Conservation (phyloP, 2,888 invertebrate genomes). For the Emmelina monodactyla region DNA sequence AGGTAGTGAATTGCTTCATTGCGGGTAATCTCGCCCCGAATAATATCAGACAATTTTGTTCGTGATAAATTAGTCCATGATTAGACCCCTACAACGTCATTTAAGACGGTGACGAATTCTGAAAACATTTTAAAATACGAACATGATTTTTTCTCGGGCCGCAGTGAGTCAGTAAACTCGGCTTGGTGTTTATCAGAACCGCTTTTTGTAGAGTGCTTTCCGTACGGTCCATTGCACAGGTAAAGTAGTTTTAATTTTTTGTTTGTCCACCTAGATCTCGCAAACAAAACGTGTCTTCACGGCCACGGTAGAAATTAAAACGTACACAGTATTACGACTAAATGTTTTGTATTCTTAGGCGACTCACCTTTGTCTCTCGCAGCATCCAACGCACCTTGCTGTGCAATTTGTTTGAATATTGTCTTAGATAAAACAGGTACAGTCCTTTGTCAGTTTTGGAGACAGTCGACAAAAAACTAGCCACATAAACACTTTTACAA, state of each 20-base stretch:
- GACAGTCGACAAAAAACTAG: conserved; percentile 24
- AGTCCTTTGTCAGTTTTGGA: conserved; percentile 2
- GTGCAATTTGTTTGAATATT: conserved; percentile 48
- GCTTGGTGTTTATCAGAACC: too few relatives aligned
- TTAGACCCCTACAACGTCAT: not conserved
- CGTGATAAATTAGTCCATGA: conserved; percentile 25
- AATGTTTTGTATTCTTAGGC: conserved; percentile 15
- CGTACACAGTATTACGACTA: conserved; percentile 14
- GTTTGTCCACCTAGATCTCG: conserved; percentile 21
- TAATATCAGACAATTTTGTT: conserved; percentile 24
- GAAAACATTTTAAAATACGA: not conserved
- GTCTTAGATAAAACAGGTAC: conserved; percentile 50
- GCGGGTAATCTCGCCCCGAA: conserved; percentile 34
- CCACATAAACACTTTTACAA: conserved; percentile 30
- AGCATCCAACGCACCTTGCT: conserved; percentile 35
- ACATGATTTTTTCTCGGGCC: not conserved
- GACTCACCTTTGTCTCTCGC: conserved; percentile 31
- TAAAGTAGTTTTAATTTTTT: not conserved
- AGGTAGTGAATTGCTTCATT: conserved; percentile 63
- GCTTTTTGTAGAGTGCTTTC: too few relatives aligned
- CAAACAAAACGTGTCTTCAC: conserved; percentile 41
- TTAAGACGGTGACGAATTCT: not conserved
- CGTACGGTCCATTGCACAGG: conserved; percentile 1
- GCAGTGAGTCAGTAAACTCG: too few relatives aligned
- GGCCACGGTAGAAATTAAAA: conserved; percentile 42